A percentile compares a stretch with the other conserved stretches of the same genome.
Evolutionary conservation across 2,888 invertebrate genomes (phyloP).

Genomic region (Cremastinae sp.): DNA sequence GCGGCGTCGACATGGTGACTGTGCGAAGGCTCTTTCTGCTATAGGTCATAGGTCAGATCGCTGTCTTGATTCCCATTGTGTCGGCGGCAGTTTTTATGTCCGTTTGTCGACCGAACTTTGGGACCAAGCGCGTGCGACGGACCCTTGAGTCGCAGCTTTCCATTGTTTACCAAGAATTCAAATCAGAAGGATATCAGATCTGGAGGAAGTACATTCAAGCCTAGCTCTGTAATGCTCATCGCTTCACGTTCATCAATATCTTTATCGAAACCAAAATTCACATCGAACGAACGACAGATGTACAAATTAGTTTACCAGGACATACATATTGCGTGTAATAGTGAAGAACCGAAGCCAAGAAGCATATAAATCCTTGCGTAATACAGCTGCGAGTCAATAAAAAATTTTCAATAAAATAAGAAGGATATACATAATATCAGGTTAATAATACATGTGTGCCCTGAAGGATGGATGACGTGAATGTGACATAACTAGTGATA

Average conservation of each 20-base stretch:
- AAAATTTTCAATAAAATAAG: too few species aligned
- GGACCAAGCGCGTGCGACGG: slow-evolving; percentile 48
- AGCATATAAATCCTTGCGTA: too few species aligned
- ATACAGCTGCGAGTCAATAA: too few species aligned
- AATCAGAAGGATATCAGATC: slow-evolving; percentile 59
- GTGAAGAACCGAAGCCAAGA: too few species aligned
- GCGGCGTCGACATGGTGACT: slow-evolving; percentile 49
- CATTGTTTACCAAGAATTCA: slow-evolving; percentile 72
- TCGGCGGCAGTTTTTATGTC: slow-evolving; percentile 74
- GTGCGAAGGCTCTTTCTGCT: slow-evolving; percentile 53
- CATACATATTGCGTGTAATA: too few species aligned
- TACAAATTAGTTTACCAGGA: too few species aligned
- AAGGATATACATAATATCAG: too few species aligned
- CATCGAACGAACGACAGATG: too few species aligned
- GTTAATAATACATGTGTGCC: too few species aligned
- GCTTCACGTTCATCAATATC: slow-evolving; percentile 44
- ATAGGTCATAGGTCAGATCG: slow-evolving; percentile 78
- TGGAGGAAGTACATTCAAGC: slow-evolving; percentile 49
- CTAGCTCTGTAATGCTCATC: slow-evolving; percentile 22
- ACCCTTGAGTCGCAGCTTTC: slow-evolving; percentile 58
- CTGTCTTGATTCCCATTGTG: slow-evolving; percentile 79
- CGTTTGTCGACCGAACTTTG: slow-evolving; percentile 58
- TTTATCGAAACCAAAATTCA: slow-evolving; percentile 15
- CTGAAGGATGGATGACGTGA: slow-evolving; percentile 52
- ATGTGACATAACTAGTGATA: too few species aligned